Conservation (phyloP, 2,888 invertebrate genomes). For the Napeogenes inachia region DNA sequence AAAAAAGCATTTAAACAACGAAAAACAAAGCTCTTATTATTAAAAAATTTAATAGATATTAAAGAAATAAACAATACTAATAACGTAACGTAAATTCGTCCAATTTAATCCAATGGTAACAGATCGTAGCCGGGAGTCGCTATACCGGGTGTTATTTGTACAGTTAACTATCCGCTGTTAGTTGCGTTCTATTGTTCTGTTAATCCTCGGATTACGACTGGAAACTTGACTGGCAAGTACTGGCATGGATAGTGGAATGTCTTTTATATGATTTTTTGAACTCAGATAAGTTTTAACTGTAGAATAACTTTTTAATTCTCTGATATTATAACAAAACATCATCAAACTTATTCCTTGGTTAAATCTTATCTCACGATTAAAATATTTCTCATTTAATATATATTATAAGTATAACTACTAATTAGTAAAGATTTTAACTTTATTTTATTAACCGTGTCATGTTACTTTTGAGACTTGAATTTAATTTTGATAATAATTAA, state of each 20-base stretch:
- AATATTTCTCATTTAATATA: too few relatives aligned
- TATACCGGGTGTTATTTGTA: constrained; percentile 61
- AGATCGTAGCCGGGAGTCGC: constrained; percentile 52
- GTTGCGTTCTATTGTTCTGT: constrained; percentile 43
- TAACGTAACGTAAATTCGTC: constrained; percentile 54
- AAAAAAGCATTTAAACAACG: too few relatives aligned
- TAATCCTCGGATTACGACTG: constrained; percentile 19
- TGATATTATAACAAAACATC: too few relatives aligned
- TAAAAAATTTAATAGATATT: neutral
- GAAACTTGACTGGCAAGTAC: constrained; percentile 15
- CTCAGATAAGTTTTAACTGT: neutral
- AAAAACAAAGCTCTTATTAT: too few relatives aligned
- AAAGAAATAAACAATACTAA: constrained; percentile 28
- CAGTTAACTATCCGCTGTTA: constrained; percentile 57
- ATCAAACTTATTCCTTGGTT: too few relatives aligned
- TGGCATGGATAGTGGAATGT: neutral
- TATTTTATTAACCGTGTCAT: too few relatives aligned
- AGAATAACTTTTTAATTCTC: too few relatives aligned
- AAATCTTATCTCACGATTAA: too few relatives aligned
- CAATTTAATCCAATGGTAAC: constrained; percentile 67
- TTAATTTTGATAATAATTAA: too few relatives aligned
- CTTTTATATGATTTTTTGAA: neutral
- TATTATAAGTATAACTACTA: too few relatives aligned
- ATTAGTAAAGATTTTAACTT: too few relatives aligned
- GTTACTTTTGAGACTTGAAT: too few relatives aligned